A percentile compares a stretch with the other conserved stretches of the same genome.
Conservation (phyloP, 2,113 vertebrate genomes). For the Takifugu bimaculatus region DNA sequence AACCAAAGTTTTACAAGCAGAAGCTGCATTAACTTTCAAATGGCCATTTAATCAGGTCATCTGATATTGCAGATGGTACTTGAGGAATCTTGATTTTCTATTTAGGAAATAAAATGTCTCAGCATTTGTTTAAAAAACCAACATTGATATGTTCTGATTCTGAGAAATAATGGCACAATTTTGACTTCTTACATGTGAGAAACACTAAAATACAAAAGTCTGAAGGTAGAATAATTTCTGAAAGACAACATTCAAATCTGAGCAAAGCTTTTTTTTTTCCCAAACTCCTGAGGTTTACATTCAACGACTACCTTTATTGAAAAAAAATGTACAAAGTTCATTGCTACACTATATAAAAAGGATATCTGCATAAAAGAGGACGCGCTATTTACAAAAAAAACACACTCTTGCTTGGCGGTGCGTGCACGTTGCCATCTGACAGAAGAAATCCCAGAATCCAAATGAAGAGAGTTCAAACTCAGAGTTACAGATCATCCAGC, state of each 20-base stretch:
- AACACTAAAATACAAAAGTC: background rate
- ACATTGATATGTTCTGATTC: background rate
- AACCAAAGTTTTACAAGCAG: too few species aligned
- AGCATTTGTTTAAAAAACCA: background rate
- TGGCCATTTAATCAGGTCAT: background rate
- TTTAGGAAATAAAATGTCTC: background rate
- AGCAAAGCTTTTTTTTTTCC: background rate
- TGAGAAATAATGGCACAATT: background rate
- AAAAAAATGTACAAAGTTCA: constrained; percentile 17
- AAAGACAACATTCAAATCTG: constrained; percentile 19
- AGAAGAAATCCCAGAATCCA: constrained; percentile 42
- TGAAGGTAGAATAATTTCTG: background rate
- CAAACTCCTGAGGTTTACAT: constrained; percentile 22
- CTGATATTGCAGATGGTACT: background rate
- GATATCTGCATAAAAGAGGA: constrained; percentile 32
- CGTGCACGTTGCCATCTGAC: constrained; percentile 7
- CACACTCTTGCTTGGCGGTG: background rate
- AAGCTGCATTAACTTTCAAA: background rate
- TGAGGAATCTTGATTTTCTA: constrained; percentile 5
- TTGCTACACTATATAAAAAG: constrained; percentile 27
- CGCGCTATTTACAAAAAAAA: constrained; percentile 53
- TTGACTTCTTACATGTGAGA: background rate
- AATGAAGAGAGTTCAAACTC: constrained; percentile 33
- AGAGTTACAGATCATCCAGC: constrained; percentile 11
- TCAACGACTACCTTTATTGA: constrained; percentile 10